Base-by-base conservation (phyloP, 2,888 invertebrate species). In the Pemphredon lugubris region DNA sequence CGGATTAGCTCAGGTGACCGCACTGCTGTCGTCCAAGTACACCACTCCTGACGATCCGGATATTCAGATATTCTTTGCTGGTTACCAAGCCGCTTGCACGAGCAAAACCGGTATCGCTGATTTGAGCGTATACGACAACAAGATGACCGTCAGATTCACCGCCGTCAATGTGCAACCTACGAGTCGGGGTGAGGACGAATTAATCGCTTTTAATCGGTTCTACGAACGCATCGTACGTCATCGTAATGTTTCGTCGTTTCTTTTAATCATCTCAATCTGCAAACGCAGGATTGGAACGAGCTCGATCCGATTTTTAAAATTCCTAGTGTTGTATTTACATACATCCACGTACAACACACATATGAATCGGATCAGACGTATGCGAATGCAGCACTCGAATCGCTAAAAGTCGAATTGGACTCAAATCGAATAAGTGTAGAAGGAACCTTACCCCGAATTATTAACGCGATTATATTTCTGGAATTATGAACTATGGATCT, bases 1-100 rank as follows among this genome's bases (percentile, higher is more conserved):
- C 5, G 94, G 93, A 2, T 88, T 94, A 90, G 93, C 93, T 0
- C 94, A 94, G 90, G 92, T 94, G 0, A 94, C 94, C 0, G 94
- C 92, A 0, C 91, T 93, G 63, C 87, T 93, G 18, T 92, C 93
- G 73, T 93, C 94, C 0, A 91, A 91, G 7, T 91, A 91, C 59
- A 93, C 94, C 0, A 91, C 93, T 4, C 89, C 92, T 0, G 92
- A 92, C 1, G 90, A 93, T 66, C 94, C 94, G 0, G 94, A 94
- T 80, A 85, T 94, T 0, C 94, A 94, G 79, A 91, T 92, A 82
- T 94, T 94, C 89, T 94, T 94, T 84, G 90, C 91, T 0, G 94
- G 93, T 0, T 93, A 92, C 84, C 90, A 92, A 79, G 93, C 94
- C 0, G 88, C 91, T 0, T 94, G 94, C 81, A 89, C 92, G 0